Conservation (phyloP, 2,888 invertebrate species). For the Venusia cambrica region DNA sequence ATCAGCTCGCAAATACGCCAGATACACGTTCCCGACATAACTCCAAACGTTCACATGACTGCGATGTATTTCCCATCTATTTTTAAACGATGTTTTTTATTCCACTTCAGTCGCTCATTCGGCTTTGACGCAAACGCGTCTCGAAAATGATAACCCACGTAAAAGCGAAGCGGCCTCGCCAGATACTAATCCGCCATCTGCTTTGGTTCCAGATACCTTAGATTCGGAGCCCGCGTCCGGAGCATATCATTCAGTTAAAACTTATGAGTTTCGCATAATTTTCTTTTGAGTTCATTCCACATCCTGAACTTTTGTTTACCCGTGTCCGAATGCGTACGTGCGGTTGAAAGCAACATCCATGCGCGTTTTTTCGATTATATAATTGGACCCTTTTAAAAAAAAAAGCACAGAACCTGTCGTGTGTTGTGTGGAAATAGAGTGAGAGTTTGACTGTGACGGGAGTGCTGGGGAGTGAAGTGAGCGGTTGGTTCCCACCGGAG, state of each 20-base stretch:
- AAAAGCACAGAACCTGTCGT: conserved; percentile 74
- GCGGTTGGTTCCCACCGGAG: conserved; percentile 29
- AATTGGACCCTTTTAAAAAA: conserved; percentile 78
- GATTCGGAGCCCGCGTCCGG: conserved; percentile 57
- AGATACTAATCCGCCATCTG: conserved; percentile 37
- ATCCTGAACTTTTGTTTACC: conserved; percentile 68
- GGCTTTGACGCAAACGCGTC: conserved; percentile 58
- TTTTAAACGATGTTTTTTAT: conserved; percentile 64
- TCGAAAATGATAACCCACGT: conserved; percentile 42
- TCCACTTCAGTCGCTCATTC: conserved; percentile 60
- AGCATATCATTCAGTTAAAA: conserved; percentile 66
- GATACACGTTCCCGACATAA: conserved; percentile 36
- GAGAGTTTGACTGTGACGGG: conserved; percentile 75
- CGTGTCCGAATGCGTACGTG: conserved; percentile 69
- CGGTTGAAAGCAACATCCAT: conserved; percentile 76
- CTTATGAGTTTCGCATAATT: conserved; percentile 72
- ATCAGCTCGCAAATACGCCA: conserved; percentile 53
- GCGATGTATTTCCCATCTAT: conserved; percentile 59
- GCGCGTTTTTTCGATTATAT: conserved; percentile 72
- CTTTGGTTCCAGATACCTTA: conserved; percentile 76
- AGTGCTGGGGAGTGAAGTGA: conserved; percentile 57
- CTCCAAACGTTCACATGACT: conserved; percentile 63
- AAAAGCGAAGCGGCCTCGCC: conserved; percentile 29
- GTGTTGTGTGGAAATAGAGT: conserved; percentile 82
- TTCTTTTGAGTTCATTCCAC: conserved; percentile 64